Evolutionary conservation across 2,797 vertebrate species (phyloP), one percentile per base, ranked within the genome.

Genomic region (Bufotes viridis): DNA sequence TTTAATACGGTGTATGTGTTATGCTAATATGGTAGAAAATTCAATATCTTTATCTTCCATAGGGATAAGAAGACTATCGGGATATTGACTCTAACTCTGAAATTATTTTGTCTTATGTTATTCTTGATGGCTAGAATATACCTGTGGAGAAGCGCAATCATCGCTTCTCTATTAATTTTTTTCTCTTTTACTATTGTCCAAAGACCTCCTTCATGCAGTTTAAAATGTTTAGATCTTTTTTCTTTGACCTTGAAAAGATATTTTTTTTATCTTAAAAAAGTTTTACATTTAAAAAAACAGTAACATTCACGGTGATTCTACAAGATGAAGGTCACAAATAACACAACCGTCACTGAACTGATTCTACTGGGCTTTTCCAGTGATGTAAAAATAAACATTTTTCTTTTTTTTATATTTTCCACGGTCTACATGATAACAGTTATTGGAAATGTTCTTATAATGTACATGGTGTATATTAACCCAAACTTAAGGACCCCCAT

Each of bases 361-460:
- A 84, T 84, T 9, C 82, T 84, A 1, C 26, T 84, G 29, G 82
- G 82, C 5, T 84, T 84, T 63, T 75, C 82, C 22, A 60, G 51
- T 11, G 57, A 84, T 0, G 2, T 13, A 3, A 84, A 24, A n/a
- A 51, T 49, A 18, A 84, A 84, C 70, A 49, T 76, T 75, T 61
- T 87, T 10, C 90, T 93, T 3, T 93, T 93, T 12, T 0, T 82
- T 14, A 20, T 90, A 18, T 92, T 92, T 78, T 82, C 88, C n/a
- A 0, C 65, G 1, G 89, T 88, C 55, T 93, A 92, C 9, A 7
- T 90, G 7, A 82, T 91, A 61, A 93, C 91, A 0, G 2, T 91
- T 42, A 76, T 88, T 81, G 91, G 91, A 65, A 93, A 93, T 51
- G 55, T 90, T 12, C 11, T 90, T 57, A 85, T 93, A 58, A 90